These are phyloP conservation scores for Anastatus disparis DNA, from an alignment of 1,140 invertebrate species.

Conservation along the genomic window DNA sequence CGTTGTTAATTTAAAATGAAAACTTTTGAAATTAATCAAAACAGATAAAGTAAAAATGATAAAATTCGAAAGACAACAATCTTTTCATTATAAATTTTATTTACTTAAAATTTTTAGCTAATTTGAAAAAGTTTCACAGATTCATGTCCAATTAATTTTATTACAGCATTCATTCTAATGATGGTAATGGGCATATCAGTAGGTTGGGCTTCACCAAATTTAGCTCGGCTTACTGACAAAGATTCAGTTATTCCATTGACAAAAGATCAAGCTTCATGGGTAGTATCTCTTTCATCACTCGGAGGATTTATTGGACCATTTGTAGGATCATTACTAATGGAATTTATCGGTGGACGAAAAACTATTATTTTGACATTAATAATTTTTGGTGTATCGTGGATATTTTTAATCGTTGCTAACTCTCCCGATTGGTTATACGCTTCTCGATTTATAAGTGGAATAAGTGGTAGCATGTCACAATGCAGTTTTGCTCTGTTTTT, in stretches of 20 bases:
- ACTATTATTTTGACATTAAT: conserved; percentile 70
- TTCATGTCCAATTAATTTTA: too few relatives aligned
- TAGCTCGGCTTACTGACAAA: conserved; percentile 62
- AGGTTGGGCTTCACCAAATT: conserved; percentile 70
- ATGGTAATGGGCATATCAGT: conserved; percentile 50
- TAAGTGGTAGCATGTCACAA: conserved; percentile 74
- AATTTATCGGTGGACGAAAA: conserved; percentile 73
- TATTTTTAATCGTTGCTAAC: conserved; percentile 68
- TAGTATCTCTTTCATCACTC: conserved; percentile 69
- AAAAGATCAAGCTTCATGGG: conserved; percentile 72
- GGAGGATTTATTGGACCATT: conserved; percentile 54
- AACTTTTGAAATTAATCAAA: too few relatives aligned
- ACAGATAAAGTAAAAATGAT: too few relatives aligned
- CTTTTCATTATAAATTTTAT: too few relatives aligned
- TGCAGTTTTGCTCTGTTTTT: conserved; percentile 62
- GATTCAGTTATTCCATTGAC: conserved; percentile 67
- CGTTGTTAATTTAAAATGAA: too few relatives aligned
- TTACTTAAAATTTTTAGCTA: too few relatives aligned
- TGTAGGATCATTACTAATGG: conserved; percentile 50
- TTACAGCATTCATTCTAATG: conserved; percentile 1
- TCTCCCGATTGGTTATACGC: conserved; percentile 67
- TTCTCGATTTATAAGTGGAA: conserved; percentile 58
- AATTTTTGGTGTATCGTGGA: conserved; percentile 72
- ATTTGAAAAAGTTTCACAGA: too few relatives aligned
- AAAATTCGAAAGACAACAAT: too few relatives aligned